Evolutionary conservation across 2,113 vertebrate genomes (phyloP).

Genomic region (Macroglossus sobrinus): DNA sequence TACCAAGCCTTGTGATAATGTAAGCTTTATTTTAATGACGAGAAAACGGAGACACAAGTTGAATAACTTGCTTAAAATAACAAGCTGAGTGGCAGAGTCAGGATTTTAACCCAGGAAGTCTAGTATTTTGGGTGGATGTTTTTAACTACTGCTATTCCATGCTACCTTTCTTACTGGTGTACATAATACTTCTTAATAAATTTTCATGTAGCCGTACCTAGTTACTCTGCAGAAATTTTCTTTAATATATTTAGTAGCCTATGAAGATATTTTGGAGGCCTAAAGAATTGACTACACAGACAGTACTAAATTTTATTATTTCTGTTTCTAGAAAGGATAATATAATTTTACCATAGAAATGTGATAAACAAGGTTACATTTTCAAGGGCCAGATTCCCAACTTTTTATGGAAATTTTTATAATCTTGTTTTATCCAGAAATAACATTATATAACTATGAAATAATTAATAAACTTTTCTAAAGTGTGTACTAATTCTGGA

Average conservation of each 20-base stretch:
- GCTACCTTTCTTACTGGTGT: not conserved
- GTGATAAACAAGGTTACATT: not conserved
- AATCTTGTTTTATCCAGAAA: not conserved
- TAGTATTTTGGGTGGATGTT: not conserved
- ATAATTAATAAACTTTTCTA: not conserved
- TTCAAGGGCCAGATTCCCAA: not conserved
- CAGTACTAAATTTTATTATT: not conserved
- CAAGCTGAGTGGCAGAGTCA: not conserved
- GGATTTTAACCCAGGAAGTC: not conserved
- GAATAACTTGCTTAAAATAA: not conserved
- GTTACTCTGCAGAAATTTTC: not conserved
- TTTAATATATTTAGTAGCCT: not conserved
- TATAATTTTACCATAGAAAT: not conserved
- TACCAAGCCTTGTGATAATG: not conserved
- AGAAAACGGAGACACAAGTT: not conserved
- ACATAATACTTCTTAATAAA: not conserved
- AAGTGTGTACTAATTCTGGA: not conserved
- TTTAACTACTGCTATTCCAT: not conserved
- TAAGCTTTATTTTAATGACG: not conserved
- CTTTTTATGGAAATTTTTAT: not conserved
- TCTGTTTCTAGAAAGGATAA: not conserved
- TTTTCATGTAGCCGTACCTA: not conserved
- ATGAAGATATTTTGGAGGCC: not conserved
- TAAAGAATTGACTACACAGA: not conserved
- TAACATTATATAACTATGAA: not conserved